These are phyloP conservation scores for Bicyclus anynana DNA, from an alignment of 1,140 invertebrate species.

Conservation along the genomic window DNA sequence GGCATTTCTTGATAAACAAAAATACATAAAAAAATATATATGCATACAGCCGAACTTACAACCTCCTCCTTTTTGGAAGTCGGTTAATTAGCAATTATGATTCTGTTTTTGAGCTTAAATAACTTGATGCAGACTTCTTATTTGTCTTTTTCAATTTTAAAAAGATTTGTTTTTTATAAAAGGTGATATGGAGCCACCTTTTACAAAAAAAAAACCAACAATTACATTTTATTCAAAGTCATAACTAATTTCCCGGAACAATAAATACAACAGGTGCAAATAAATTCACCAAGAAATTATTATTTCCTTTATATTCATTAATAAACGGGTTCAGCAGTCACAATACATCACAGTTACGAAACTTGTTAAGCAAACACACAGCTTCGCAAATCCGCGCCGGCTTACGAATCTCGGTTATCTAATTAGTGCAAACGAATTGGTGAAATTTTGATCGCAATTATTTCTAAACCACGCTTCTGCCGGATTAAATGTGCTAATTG, in stretches of 20 bases:
- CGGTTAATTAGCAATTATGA: too few species aligned
- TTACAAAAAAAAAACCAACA: too few species aligned
- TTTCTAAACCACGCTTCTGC: background rate
- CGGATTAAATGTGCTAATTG: background rate
- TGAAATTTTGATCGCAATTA: background rate
- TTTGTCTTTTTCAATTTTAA: too few species aligned
- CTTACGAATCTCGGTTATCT: conserved; percentile 1
- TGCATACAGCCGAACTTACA: too few species aligned
- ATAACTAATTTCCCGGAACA: background rate
- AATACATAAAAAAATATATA: too few species aligned
- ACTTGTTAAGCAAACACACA: conserved; percentile 1
- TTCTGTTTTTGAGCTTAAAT: too few species aligned
- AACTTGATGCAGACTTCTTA: too few species aligned
- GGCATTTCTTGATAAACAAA: too few species aligned
- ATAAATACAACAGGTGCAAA: background rate
- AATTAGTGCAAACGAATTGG: background rate
- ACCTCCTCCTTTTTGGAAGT: too few species aligned
- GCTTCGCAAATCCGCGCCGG: background rate
- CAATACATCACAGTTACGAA: background rate
- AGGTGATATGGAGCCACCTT: too few species aligned
- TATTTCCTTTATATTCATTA: background rate
- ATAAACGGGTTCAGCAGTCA: background rate
- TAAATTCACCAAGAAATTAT: background rate
- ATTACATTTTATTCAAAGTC: too few species aligned
- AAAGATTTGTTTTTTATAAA: too few species aligned